Evolutionary conservation across 2,888 invertebrate species (phyloP).

Genomic region (Amphipyra tragopoginis): DNA sequence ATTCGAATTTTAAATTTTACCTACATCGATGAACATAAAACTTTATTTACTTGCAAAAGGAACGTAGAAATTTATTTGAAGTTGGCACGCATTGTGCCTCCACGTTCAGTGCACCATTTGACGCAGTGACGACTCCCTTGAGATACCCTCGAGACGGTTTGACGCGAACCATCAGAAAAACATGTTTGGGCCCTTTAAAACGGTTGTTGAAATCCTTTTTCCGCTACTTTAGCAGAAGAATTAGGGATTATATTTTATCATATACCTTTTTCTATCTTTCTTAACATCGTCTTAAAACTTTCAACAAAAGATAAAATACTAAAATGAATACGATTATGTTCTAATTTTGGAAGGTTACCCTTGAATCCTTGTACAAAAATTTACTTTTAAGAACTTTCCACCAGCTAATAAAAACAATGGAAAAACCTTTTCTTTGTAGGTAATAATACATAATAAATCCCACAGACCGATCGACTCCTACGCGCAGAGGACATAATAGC

Average conservation of each 20-base stretch:
- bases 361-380: background rate
- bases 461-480: conserved; percentile 7
- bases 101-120: conserved; percentile 38
- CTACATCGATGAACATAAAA: conserved; percentile 13
- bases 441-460: conserved; percentile 11
- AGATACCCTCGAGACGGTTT: conserved; percentile 41
- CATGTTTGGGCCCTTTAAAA: conserved; percentile 8
- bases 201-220: conserved; percentile 2
- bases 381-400: background rate
- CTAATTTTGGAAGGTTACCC: too few relatives aligned
- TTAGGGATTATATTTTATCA: too few relatives aligned
- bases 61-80: conserved; percentile 37
- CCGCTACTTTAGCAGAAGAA: too few relatives aligned
- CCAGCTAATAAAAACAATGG: background rate
- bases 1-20: conserved; percentile 38
- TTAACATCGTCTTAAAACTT: too few relatives aligned
- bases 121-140: conserved; percentile 31
- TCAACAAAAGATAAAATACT: too few relatives aligned
- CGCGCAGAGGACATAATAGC: conserved; percentile 34
- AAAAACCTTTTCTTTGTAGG: background rate
- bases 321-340: too few relatives aligned
- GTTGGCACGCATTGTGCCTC: conserved; percentile 28
- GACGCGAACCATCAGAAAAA: conserved; percentile 39
- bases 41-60: conserved; percentile 34
- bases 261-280: too few relatives aligned